phyloP scores from a whole-genome alignment of 2,888 invertebrate genomes.

The Petrolisthes manimaculis region DNA sequence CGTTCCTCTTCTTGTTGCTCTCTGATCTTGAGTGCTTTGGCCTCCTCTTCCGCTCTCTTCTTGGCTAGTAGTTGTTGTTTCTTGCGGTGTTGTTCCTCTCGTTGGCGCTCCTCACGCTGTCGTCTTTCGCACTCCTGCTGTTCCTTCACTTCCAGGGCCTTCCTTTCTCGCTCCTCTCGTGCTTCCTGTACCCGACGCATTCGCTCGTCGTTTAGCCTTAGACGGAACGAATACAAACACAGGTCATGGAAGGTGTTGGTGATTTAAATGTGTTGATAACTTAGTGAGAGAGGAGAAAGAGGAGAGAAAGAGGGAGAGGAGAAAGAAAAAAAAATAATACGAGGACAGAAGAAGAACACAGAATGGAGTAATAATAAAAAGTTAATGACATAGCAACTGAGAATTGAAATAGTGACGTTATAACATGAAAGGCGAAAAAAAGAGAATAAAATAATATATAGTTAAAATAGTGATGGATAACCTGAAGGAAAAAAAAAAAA shows the following conservation, averaged over 20 bases:
- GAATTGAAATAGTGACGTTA: no score
- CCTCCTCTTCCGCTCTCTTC: constrained; percentile 45
- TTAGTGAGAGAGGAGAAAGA: background rate
- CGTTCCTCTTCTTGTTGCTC: constrained; percentile 28
- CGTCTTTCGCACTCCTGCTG: constrained; percentile 31
- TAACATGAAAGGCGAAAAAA: no score
- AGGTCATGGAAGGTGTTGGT: background rate
- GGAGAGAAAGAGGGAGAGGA: background rate
- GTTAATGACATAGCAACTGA: no score
- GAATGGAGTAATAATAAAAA: no score
- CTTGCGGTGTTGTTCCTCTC: constrained; percentile 32
- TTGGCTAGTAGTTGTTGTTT: constrained; percentile 39
- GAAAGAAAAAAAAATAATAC: background rate
- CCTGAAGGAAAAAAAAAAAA: no score
- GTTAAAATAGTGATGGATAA: no score
- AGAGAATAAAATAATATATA: no score
- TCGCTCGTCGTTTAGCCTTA: background rate
- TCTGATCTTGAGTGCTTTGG: constrained; percentile 30
- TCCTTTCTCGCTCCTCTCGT: background rate
- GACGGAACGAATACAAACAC: background rate
- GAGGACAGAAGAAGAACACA: no score
- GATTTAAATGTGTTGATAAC: background rate
- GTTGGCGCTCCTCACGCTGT: constrained; percentile 30
- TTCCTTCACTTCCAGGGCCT: background rate
- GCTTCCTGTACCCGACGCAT: background rate